Evolutionary conservation across 2,113 vertebrate species (phyloP), one percentile per base, ranked within the genome.

Genomic region (Microcebus jonahi): DNA sequence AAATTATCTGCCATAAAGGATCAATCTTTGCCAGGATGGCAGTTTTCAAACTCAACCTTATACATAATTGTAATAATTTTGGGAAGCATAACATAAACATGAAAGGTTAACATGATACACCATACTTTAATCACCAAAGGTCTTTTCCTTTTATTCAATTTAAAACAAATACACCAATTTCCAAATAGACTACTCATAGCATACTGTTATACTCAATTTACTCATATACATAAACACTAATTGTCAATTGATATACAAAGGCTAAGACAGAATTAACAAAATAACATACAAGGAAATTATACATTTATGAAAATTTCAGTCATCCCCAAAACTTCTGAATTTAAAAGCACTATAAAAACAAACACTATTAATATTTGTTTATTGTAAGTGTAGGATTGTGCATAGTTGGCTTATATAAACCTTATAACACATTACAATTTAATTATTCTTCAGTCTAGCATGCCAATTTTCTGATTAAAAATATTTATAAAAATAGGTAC

Each of bases 401-500:
- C 92, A 8, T 67, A 29, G 21, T 59, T 86, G 18, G 29, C 39
- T 65, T 55, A 63, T 23, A 88, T 75, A 50, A 95, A 83, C 85
- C 23, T 2, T 20, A 67, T 17, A 86, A 11, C 25, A 50, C 5
- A 93, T 76, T 67, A 53, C 31, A 92, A 63, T 55, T 80, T 88
- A 85, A 95, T 76, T 71, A 45, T 83, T 93, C 14, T 57, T 75
- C 34, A 77, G n/a, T 93, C 68, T 90, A 92, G 27, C 34, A 84
- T 84, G 45, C 59, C 65, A 89, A 53, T 59, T 80, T 95, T 73
- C 61, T 91, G 13, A 94, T 67, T 95, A 90, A 89, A 88, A 80
- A 80, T 48, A 2, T 76, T 70, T 53, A 83, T 21, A 92, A 84
- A 96, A 96, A 83, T 57, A 96, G 71, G 80, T 95, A 99, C 99